These are phyloP conservation scores for Erythrolamprus reginae DNA, from an alignment of 2,113 vertebrate species.

Conservation along the genomic window DNA sequence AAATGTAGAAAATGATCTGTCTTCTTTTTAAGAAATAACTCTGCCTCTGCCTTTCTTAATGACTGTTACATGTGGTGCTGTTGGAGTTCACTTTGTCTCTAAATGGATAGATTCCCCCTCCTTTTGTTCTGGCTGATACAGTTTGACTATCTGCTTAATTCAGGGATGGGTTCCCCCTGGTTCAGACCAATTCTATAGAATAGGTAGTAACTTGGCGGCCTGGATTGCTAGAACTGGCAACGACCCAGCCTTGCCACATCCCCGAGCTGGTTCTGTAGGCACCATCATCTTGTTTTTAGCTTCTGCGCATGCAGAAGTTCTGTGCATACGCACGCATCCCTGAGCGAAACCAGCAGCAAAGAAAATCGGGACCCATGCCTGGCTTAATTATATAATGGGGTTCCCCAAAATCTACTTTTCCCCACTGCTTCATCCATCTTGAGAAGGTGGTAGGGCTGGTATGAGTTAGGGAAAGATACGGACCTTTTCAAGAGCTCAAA, in stretches of 20 bases:
- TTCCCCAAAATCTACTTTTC: constrained; percentile 1
- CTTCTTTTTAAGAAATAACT: background rate
- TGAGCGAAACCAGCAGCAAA: too few relatives aligned
- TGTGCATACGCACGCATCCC: too few relatives aligned
- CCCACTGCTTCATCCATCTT: too few relatives aligned
- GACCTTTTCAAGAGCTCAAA: background rate
- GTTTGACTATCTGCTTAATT: background rate
- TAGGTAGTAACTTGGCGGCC: too few relatives aligned
- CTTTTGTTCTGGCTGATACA: constrained; percentile 23
- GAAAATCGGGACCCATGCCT: too few relatives aligned
- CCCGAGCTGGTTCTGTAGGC: too few relatives aligned
- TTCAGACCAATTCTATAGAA: too few relatives aligned
- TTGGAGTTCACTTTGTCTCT: background rate
- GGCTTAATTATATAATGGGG: constrained; percentile 26
- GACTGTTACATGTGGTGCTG: background rate
- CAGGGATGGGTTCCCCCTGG: too few relatives aligned
- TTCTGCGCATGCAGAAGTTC: too few relatives aligned
- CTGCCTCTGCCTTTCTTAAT: background rate
- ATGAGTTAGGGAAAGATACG: constrained; percentile 9
- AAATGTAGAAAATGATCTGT: background rate
- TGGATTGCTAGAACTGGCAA: too few relatives aligned
- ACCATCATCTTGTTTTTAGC: too few relatives aligned
- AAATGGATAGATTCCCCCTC: constrained; percentile 42
- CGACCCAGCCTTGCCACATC: too few relatives aligned
- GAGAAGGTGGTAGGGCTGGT: constrained; percentile 16